These are phyloP conservation scores for Oligia fasciuncula DNA, from an alignment of 2,888 invertebrate species.

Conservation along the genomic window DNA sequence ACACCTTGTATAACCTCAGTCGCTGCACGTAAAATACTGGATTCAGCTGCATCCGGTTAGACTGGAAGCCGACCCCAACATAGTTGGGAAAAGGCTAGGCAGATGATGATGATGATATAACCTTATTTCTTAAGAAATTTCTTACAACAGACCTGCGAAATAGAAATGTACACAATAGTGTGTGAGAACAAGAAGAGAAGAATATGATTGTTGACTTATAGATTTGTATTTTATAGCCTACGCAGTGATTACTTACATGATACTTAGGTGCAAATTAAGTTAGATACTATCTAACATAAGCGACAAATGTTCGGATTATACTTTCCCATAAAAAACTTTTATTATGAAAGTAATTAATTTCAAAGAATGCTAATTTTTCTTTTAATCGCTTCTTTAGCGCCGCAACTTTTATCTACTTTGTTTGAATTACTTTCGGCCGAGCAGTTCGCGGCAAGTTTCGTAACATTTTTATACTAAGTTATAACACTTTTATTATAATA, in stretches of 20 bases:
- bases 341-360: slow-evolving; percentile 88
- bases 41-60: no score
- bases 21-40: no score
- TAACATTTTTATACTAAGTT: slow-evolving; percentile 78
- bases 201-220: neutral
- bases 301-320: slow-evolving; percentile 79
- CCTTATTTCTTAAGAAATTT: neutral
- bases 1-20: no score
- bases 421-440: slow-evolving; percentile 87
- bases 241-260: neutral
- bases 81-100: no score
- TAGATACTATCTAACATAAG: slow-evolving; percentile 69
- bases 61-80: no score
- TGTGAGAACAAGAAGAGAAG: neutral
- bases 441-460: slow-evolving; percentile 81
- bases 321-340: slow-evolving; percentile 85
- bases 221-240: neutral
- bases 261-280: slow-evolving; percentile 54
- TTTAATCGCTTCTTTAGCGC: slow-evolving; percentile 88
- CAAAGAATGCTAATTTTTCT: slow-evolving; percentile 89
- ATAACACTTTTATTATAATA: slow-evolving; percentile 73
- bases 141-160: neutral
- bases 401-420: slow-evolving; percentile 89
- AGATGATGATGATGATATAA: no score
- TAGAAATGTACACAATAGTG: neutral